Percentiles rank a stretch among this genome's conserved stretches.
phyloP scores from a whole-genome alignment of 1,140 invertebrate genomes.

The Cydia strobilella region DNA sequence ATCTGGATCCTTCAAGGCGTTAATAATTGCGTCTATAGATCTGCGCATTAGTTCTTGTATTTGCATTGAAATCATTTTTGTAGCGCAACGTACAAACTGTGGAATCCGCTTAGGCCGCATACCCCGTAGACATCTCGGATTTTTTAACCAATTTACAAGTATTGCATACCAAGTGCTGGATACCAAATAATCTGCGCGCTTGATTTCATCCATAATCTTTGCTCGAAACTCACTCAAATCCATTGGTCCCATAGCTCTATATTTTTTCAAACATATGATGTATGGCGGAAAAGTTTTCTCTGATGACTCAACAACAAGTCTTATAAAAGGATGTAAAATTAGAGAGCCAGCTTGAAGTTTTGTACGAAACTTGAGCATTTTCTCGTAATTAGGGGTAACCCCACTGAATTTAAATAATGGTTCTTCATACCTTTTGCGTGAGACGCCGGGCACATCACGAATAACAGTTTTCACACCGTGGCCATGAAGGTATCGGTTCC shows the following conservation, averaged over 20 bases:
- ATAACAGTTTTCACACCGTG: slow-evolving; percentile 77
- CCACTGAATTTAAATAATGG: slow-evolving; percentile 81
- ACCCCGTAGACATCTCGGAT: slow-evolving; percentile 65
- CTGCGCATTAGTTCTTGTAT: slow-evolving; percentile 78
- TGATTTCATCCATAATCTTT: slow-evolving; percentile 73
- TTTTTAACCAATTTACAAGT: slow-evolving; percentile 71
- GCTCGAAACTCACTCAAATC: slow-evolving; percentile 71
- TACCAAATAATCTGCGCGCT: slow-evolving; percentile 71
- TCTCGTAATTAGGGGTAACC: slow-evolving; percentile 80
- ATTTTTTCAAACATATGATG: slow-evolving; percentile 80
- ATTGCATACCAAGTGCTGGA: slow-evolving; percentile 76
- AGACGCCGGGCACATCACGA: slow-evolving; percentile 68
- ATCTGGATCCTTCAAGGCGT: slow-evolving; percentile 59
- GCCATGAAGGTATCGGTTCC: slow-evolving; percentile 75
- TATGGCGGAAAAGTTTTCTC: slow-evolving; percentile 77
- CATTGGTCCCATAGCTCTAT: slow-evolving; percentile 72
- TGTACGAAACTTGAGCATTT: slow-evolving; percentile 81
- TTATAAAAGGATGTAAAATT: slow-evolving; percentile 83
- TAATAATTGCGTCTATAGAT: slow-evolving; percentile 72
- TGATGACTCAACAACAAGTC: slow-evolving; percentile 81
- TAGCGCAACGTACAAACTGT: slow-evolving; percentile 68
- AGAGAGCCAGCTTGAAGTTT: slow-evolving; percentile 79
- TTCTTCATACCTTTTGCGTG: slow-evolving; percentile 66
- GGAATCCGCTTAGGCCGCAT: slow-evolving; percentile 64
- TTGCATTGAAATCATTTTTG: slow-evolving; percentile 76